Conservation (phyloP, 2,888 invertebrate species). For the Caenorhabditis sp. region DNA sequence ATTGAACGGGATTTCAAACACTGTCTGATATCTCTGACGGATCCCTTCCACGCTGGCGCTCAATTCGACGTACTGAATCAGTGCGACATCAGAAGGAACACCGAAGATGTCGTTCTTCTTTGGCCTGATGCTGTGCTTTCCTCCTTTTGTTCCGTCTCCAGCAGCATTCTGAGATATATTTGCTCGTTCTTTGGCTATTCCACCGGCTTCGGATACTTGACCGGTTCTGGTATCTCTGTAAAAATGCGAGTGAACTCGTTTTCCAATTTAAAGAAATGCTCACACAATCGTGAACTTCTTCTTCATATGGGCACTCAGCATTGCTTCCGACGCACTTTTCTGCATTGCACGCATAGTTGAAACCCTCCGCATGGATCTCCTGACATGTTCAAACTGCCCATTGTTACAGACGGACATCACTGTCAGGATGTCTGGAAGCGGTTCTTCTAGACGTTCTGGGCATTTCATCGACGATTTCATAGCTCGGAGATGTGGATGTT, state of each 20-base stretch:
- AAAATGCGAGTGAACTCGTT: neutral
- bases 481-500: conserved; percentile 76
- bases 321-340: conserved; percentile 72
- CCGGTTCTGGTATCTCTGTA: conserved; percentile 75
- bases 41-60: conserved; percentile 80
- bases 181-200: conserved; percentile 30
- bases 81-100: conserved; percentile 79
- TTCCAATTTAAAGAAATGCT: conserved; percentile 13
- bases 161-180: conserved; percentile 27
- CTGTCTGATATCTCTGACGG: conserved; percentile 77
- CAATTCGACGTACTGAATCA: conserved; percentile 80
- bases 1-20: conserved; percentile 82
- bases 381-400: conserved; percentile 77
- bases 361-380: conserved; percentile 68
- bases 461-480: conserved; percentile 72
- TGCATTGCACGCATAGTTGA: conserved; percentile 78
- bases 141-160: conserved; percentile 24
- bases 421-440: conserved; percentile 78
- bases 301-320: conserved; percentile 72
- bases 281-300: conserved; percentile 81
- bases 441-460: conserved; percentile 74
- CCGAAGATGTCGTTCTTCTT: conserved; percentile 74
- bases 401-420: conserved; percentile 82
- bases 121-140: conserved; percentile 15
- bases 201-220: conserved; percentile 75